Evolutionary conservation across 2,888 invertebrate genomes (phyloP).

Genomic region (Acleris literana): DNA sequence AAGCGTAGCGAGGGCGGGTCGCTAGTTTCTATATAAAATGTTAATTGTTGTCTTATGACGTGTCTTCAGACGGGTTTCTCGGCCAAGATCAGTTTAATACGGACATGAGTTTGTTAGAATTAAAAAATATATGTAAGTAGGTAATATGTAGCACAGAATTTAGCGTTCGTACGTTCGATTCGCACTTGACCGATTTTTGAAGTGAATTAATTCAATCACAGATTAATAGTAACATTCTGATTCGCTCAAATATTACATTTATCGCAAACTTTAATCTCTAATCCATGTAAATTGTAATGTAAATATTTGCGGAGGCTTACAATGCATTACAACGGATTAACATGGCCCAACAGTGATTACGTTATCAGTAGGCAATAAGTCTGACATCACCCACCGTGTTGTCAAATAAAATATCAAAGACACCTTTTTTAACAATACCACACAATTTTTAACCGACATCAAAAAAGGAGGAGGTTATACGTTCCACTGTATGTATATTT

Average conservation of each 20-base stretch:
- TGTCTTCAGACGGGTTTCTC: no score
- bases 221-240: no score
- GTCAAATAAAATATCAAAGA: not conserved
- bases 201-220: not conserved
- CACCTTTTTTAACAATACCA: not conserved
- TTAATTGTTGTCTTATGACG: no score
- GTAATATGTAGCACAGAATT: not conserved
- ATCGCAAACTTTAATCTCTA: not conserved
- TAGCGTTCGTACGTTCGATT: not conserved
- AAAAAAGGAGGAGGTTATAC: no score
- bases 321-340: conserved; percentile 16
- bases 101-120: no score
- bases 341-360: conserved; percentile 13
- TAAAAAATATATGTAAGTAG: no score
- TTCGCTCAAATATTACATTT: not conserved
- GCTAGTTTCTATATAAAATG: no score
- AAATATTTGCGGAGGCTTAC: conserved; percentile 14
- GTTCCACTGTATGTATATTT: no score
- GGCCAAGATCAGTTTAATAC: no score
- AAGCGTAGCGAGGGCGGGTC: no score
- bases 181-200: not conserved
- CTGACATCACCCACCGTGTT: not conserved
- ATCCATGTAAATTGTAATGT: not conserved
- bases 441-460: no score
- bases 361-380: conserved; percentile 5